phyloP scores from a whole-genome alignment of 1,140 invertebrate species.

The Nymphalis io region DNA sequence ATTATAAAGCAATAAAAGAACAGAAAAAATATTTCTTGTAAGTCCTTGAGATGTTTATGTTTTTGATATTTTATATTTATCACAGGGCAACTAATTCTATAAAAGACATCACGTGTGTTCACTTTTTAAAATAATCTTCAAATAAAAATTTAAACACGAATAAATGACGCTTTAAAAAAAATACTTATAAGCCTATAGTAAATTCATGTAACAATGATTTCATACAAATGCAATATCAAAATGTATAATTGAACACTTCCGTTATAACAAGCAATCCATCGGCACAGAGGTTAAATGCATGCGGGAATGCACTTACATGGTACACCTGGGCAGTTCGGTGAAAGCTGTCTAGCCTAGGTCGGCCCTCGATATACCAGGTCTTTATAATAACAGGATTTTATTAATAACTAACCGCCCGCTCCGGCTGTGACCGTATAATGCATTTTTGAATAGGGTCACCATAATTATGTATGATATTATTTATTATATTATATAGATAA shows the following conservation, averaged over 20 bases:
- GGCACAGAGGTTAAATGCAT: slow-evolving; percentile 9
- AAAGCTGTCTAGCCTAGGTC: slow-evolving; percentile 45
- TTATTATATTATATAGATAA: neutral
- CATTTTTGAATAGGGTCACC: slow-evolving; percentile 32
- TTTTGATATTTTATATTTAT: too few relatives aligned
- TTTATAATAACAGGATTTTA: slow-evolving; percentile 38
- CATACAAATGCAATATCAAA: slow-evolving; percentile 17
- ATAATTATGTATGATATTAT: slow-evolving; percentile 4
- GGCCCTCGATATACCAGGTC: slow-evolving; percentile 35
- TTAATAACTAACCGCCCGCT: slow-evolving; percentile 37
- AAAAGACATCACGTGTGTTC: too few relatives aligned
- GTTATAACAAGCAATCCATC: slow-evolving; percentile 21
- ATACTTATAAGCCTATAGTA: neutral
- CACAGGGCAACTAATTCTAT: too few relatives aligned
- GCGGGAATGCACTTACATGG: slow-evolving; percentile 30
- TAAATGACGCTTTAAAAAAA: neutral
- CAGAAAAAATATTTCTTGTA: too few relatives aligned
- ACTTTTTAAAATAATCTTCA: too few relatives aligned
- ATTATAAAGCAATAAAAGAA: too few relatives aligned
- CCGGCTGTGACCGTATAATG: slow-evolving; percentile 24
- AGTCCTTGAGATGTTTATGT: too few relatives aligned
- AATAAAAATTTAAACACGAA: too few relatives aligned
- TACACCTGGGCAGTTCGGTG: slow-evolving; percentile 31
- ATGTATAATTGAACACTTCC: slow-evolving; percentile 25
- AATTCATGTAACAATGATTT: slow-evolving; percentile 3